phyloP scores from a whole-genome alignment of 2,888 invertebrate species.

The Athalia circularis region DNA sequence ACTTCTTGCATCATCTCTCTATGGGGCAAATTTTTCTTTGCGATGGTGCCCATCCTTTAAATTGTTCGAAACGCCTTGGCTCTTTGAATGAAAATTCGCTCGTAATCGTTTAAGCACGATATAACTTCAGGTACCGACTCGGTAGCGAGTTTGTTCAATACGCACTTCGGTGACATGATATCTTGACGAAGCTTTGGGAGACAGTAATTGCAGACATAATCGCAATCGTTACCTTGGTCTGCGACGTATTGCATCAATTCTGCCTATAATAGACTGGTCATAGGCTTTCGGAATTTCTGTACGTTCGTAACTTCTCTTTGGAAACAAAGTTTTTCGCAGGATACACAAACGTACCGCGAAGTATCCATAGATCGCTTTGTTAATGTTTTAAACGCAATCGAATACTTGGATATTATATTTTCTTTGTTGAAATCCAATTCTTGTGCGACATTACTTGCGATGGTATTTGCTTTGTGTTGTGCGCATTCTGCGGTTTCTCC shows the following conservation, averaged over 20 bases:
- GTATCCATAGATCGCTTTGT: slow-evolving; percentile 47
- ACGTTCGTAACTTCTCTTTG: slow-evolving; percentile 47
- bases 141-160: too few species aligned
- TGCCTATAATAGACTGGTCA: slow-evolving; percentile 55
- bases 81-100: slow-evolving; percentile 61
- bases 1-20: slow-evolving; percentile 49
- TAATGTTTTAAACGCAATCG: too few species aligned
- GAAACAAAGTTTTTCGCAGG: slow-evolving; percentile 55
- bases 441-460: too few species aligned
- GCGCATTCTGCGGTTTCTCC: too few species aligned
- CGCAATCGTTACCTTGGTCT: background rate
- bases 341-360: slow-evolving; percentile 50
- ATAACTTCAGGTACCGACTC: slow-evolving; percentile 51
- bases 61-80: slow-evolving; percentile 67
- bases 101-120: slow-evolving; percentile 55
- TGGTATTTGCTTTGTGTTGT: too few species aligned
- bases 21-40: slow-evolving; percentile 60
- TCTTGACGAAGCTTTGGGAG: background rate
- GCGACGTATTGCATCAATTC: too few species aligned
- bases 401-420: too few species aligned
- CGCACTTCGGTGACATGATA: too few species aligned
- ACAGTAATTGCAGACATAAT: slow-evolving; percentile 47
- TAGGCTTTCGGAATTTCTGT: slow-evolving; percentile 52
- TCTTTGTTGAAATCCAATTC: too few species aligned
- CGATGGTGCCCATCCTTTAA: slow-evolving; percentile 60